Percentiles rank a stretch among this genome's conserved stretches.
Evolutionary conservation across 2,113 vertebrate species (phyloP).

Genomic region (Calypte anna): DNA sequence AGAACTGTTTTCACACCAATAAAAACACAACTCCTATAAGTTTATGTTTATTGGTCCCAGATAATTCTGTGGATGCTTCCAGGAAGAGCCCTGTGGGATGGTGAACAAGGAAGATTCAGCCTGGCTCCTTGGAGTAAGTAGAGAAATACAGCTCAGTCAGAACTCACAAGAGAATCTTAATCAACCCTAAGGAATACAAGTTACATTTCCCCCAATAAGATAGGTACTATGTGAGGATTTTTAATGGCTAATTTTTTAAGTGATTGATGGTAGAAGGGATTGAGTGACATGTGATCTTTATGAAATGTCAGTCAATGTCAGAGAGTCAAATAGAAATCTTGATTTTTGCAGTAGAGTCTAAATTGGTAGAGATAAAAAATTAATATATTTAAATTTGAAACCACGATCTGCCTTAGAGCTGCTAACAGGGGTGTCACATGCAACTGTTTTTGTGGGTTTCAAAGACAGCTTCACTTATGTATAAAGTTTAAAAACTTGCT

Average conservation of each 20-base stretch:
- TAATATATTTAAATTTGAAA: not conserved
- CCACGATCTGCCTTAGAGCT: not conserved
- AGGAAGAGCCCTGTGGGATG: fast-evolving
- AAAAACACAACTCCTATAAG: not conserved
- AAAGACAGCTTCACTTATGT: not conserved
- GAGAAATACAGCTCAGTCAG: not conserved
- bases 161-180: not conserved
- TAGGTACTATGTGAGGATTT: not conserved
- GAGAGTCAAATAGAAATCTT: not conserved
- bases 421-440: not conserved
- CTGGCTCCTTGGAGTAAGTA: not conserved
- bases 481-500: not conserved
- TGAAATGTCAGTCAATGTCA: not conserved
- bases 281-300: not conserved
- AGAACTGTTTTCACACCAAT: not conserved
- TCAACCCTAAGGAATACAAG: not conserved
- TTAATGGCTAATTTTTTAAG: not conserved
- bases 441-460: not conserved
- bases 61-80: not conserved
- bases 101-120: not conserved
- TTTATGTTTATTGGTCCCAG: not conserved
- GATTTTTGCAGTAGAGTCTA: not conserved
- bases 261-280: not conserved
- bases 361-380: not conserved
- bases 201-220: not conserved